Conservation (phyloP, 1,140 invertebrate species). For the Condylostylus longicornis region DNA sequence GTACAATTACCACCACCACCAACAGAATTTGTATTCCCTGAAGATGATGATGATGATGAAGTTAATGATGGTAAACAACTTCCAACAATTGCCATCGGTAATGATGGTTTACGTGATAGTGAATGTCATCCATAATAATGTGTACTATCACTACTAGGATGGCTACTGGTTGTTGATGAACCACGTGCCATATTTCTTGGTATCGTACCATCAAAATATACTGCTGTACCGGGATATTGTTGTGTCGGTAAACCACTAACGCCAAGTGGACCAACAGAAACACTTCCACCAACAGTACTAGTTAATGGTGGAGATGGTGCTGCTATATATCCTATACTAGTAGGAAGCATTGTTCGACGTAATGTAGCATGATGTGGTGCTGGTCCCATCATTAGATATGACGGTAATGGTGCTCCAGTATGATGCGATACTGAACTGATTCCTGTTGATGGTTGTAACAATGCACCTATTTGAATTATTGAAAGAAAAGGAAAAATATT, state of each 20-base stretch:
- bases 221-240: conserved; percentile 7
- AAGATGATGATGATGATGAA: conserved; percentile 12
- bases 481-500: conserved; percentile 1
- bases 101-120: conserved; percentile 18
- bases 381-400: conserved; percentile 17
- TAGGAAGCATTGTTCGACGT: conserved; percentile 17
- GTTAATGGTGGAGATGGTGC: conserved; percentile 13
- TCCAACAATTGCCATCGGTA: conserved; percentile 18
- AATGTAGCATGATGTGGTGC: conserved; percentile 15
- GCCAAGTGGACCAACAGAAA: conserved; percentile 9
- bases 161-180: conserved; percentile 14
- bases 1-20: too few species aligned
- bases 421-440: conserved; percentile 12
- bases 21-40: too few species aligned
- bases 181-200: conserved; percentile 15
- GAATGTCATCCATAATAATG: conserved; percentile 24
- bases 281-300: neutral
- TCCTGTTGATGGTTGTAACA: conserved; percentile 12
- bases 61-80: conserved; percentile 14
- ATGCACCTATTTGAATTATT: too few species aligned
- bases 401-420: conserved; percentile 4
- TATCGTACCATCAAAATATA: conserved; percentile 20
- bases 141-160: too few species aligned
- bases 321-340: conserved; percentile 19
- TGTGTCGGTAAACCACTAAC: conserved; percentile 9